phyloP scores from a whole-genome alignment of 2,888 invertebrate genomes.

The Mythimna vitellina region DNA sequence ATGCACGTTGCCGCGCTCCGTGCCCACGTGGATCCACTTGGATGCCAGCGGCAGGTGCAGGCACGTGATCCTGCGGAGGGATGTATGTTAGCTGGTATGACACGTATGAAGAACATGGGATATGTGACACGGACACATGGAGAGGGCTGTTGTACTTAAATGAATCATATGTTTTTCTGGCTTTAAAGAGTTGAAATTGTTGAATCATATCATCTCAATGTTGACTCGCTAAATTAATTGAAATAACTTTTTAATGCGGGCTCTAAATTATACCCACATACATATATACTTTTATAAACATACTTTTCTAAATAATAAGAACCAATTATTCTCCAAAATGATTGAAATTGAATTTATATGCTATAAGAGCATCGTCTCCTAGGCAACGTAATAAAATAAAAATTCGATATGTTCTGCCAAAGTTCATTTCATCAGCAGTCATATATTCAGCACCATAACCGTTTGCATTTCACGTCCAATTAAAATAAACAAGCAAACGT shows the following conservation, averaged over 20 bases:
- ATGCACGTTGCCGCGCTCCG: conserved; percentile 99
- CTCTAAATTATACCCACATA: background rate
- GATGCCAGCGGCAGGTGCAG: conserved; percentile 98
- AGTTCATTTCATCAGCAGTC: background rate
- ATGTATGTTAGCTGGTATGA: background rate
- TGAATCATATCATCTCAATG: no score
- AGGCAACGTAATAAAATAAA: background rate
- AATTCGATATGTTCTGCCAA: background rate
- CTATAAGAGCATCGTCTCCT: background rate
- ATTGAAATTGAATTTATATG: background rate
- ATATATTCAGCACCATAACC: background rate
- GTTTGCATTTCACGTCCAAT: conserved; percentile 34
- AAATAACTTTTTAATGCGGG: no score
- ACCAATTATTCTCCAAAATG: background rate
- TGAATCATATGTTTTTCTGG: no score
- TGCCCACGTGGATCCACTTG: conserved; percentile 99
- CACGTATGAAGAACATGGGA: background rate
- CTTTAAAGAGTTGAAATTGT: no score
- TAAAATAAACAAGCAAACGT: conserved; percentile 32
- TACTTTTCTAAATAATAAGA: background rate
- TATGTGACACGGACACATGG: no score
- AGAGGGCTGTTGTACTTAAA: no score
- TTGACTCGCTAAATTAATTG: no score
- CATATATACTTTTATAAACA: background rate
- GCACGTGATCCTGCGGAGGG: conserved; percentile 95